Percentiles rank a stretch among this genome's conserved stretches.
phyloP scores from a whole-genome alignment of 2,888 invertebrate genomes.

The Resseliella maxima region DNA sequence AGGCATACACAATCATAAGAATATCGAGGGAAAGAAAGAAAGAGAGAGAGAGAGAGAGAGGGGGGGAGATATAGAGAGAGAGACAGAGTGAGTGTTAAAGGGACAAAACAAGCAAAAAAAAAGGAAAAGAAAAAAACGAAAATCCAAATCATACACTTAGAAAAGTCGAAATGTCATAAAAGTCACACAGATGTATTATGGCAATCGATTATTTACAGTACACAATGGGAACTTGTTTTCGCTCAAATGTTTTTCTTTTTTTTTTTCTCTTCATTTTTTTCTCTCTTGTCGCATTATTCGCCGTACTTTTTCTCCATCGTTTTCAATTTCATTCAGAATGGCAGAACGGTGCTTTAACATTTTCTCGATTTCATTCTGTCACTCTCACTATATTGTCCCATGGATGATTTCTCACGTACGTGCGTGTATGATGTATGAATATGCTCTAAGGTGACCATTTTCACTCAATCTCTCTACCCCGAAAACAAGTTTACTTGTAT shows the following conservation, averaged over 20 bases:
- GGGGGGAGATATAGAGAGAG: background rate
- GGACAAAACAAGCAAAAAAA: background rate
- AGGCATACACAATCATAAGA: background rate
- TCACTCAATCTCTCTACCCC: background rate
- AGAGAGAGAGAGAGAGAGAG: background rate
- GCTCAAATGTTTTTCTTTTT: background rate
- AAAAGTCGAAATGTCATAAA: conserved; percentile 45
- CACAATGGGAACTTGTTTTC: conserved; percentile 25
- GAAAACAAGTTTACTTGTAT: background rate
- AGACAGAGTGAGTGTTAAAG: background rate
- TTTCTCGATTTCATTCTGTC: conserved; percentile 34
- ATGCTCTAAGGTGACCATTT: background rate
- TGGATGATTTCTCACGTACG: conserved; percentile 40
- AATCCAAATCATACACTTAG: conserved; percentile 50
- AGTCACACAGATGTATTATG: conserved; percentile 45
- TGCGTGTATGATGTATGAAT: conserved; percentile 27
- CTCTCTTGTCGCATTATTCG: no score
- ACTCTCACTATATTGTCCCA: background rate
- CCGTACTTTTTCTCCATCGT: background rate
- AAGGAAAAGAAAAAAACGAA: background rate
- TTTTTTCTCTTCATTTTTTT: background rate
- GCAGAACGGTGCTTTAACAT: background rate
- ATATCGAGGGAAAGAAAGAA: background rate
- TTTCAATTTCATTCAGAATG: conserved; percentile 1
- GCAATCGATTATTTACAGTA: conserved; percentile 49